Percentiles rank a stretch among this genome's conserved stretches.
Evolutionary conservation across 1,140 invertebrate species (phyloP).

Genomic region (Aphelinus atriplicis): DNA sequence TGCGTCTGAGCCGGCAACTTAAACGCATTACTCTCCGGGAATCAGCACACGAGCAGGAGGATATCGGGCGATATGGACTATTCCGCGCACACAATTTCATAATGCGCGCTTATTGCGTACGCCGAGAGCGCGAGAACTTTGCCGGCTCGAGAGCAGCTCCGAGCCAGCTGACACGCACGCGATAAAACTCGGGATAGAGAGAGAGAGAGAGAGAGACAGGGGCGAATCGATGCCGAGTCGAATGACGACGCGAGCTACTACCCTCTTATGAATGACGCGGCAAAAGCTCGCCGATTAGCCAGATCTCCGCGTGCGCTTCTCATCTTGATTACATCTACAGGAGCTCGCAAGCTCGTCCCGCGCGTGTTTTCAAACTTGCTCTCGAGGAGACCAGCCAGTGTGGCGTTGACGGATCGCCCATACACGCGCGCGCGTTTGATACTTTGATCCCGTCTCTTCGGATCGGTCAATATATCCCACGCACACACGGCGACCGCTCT

Average conservation of each 20-base stretch:
- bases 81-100: constrained; percentile 32
- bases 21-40: constrained; percentile 14
- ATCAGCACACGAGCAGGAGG: not conserved
- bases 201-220: not conserved
- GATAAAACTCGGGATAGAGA: constrained; percentile 6
- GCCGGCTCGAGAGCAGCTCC: not conserved
- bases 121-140: not conserved
- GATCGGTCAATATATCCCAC: too few species aligned
- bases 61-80: constrained; percentile 25
- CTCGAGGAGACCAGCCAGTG: too few species aligned
- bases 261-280: constrained; percentile 58
- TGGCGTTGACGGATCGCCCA: constrained; percentile 35
- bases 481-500: too few species aligned
- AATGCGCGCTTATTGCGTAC: constrained; percentile 13
- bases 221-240: constrained; percentile 3
- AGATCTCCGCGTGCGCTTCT: constrained; percentile 38
- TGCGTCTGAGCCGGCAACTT: constrained; percentile 52
- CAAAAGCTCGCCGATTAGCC: constrained; percentile 46
- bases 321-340: constrained; percentile 53
- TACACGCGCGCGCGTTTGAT: constrained; percentile 3
- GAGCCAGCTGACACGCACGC: constrained; percentile 5
- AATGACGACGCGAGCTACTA: constrained; percentile 39
- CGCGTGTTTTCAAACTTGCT: too few species aligned
- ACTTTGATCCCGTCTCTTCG: too few species aligned
- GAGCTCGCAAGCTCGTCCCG: too few species aligned